These are phyloP conservation scores for Drosophila littoralis DNA, from an alignment of 1,140 invertebrate genomes.

Conservation along the genomic window DNA sequence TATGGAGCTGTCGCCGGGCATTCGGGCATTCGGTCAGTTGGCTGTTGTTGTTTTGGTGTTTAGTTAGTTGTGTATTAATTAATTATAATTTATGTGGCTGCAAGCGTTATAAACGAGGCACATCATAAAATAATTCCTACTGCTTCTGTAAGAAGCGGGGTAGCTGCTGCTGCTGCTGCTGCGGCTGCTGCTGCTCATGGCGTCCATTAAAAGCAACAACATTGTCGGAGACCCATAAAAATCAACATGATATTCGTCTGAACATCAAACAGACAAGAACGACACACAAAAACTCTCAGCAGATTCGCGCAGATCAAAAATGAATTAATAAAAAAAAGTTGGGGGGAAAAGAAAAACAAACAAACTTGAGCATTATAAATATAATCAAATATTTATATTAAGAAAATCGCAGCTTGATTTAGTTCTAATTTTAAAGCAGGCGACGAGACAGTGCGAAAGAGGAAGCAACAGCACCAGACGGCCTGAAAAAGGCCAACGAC, in stretches of 20 bases:
- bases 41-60: slow-evolving; percentile 9
- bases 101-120: slow-evolving; percentile 75
- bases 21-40: slow-evolving; percentile 18
- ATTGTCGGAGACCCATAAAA: slow-evolving; percentile 36
- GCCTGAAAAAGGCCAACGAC: background rate
- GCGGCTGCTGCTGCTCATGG: slow-evolving; percentile 15
- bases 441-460: slow-evolving; percentile 12
- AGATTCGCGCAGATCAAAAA: slow-evolving; percentile 34
- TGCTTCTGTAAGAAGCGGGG: slow-evolving; percentile 41
- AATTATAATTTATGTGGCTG: slow-evolving; percentile 80
- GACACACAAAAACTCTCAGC: slow-evolving; percentile 22
- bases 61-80: slow-evolving; percentile 75
- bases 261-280: slow-evolving; percentile 68
- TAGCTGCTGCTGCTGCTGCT: background rate
- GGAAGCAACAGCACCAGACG: background rate
- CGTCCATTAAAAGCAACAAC: slow-evolving; percentile 46
- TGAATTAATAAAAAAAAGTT: slow-evolving; percentile 45
- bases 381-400: slow-evolving; percentile 55
- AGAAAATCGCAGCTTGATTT: slow-evolving; percentile 56
- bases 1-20: slow-evolving; percentile 31
- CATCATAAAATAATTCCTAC: slow-evolving; percentile 75
- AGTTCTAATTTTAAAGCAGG: slow-evolving; percentile 38
- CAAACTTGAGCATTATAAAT: slow-evolving; percentile 40
- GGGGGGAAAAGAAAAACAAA: background rate
- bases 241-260: slow-evolving; percentile 42